Conservation (phyloP, 2,113 vertebrate species). For the Ceyx margarethae region DNA sequence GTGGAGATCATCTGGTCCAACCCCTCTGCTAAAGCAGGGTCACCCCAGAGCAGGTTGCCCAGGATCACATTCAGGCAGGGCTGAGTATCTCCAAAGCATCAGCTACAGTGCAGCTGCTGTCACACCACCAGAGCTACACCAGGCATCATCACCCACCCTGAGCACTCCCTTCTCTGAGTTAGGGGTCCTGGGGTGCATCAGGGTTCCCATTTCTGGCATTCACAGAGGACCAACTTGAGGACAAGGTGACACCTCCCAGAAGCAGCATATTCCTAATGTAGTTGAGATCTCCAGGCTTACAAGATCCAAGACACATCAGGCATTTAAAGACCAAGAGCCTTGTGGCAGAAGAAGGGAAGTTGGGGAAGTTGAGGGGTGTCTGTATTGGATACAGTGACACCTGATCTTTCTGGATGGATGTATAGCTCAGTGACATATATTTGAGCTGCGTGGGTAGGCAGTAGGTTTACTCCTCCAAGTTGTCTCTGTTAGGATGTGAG, state of each 20-base stretch:
- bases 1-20: background rate
- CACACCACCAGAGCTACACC: background rate
- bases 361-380: background rate
- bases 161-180: background rate
- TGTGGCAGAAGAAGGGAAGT: background rate
- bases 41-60: background rate
- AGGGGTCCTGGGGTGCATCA: background rate
- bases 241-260: background rate
- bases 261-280: background rate
- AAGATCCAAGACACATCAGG: background rate
- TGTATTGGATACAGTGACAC: rapidly evolving
- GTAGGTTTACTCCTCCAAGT: background rate
- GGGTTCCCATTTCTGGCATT: background rate
- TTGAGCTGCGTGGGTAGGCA: rapidly evolving
- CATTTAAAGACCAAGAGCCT: background rate
- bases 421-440: background rate
- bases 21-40: background rate
- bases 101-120: background rate
- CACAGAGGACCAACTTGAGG: too few species aligned
- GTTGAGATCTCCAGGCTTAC: background rate
- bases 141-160: rapidly evolving
- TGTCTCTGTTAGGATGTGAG: background rate
- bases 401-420: background rate
- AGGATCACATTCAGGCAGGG: background rate
- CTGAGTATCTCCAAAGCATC: background rate